Evolutionary conservation across 2,113 vertebrate species (phyloP), one percentile per base, ranked within the genome.

Genomic region (Scalopus aquaticus): DNA sequence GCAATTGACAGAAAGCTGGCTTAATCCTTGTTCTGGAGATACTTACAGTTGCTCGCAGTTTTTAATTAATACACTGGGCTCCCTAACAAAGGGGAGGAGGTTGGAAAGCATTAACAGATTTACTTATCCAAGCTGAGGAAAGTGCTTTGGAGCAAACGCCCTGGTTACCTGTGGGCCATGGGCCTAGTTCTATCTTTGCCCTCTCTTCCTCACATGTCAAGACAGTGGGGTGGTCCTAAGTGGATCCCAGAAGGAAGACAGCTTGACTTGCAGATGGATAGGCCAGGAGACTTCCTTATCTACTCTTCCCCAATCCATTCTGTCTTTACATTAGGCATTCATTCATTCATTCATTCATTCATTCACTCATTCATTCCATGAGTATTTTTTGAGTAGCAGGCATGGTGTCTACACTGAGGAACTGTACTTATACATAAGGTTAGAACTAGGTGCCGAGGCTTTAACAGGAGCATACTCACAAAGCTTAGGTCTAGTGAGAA

Each of bases 11-110:
- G 60, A 96, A 97, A 93, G 80, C 88, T 93, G 97, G 86, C 88
- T 96, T 83, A 89, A 81, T 96, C 92, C 95, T 88, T 78, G 46
- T 84, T 94, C 95, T 96, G 77, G 0, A 12, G 93, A 95, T 42
- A 42, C 74, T 94, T 92, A 82, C 1, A 79, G 88, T 89, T 86
- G 88, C 95, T 24, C 7, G n/a, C 37, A 78, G 90, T 92, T 97
- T 97, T 96, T 97, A 97, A 97, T 97, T 96, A 96, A 96, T 96
- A 95, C 62, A 60, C 88, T 91, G 51, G 39, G 87, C 93, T 64
- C 79, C 92, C 58, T 73, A 64, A 81, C 62, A 78, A 94, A 92
- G 65, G 20, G 76, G 64, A 84, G 49, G 72, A 81, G 54, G 88
- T 39, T 88, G 76, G 94, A 96, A 72, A 32, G 62, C 86, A 89